Evolutionary conservation across 2,888 invertebrate species (phyloP).

Genomic region (Tricholauxania praeusta): DNA sequence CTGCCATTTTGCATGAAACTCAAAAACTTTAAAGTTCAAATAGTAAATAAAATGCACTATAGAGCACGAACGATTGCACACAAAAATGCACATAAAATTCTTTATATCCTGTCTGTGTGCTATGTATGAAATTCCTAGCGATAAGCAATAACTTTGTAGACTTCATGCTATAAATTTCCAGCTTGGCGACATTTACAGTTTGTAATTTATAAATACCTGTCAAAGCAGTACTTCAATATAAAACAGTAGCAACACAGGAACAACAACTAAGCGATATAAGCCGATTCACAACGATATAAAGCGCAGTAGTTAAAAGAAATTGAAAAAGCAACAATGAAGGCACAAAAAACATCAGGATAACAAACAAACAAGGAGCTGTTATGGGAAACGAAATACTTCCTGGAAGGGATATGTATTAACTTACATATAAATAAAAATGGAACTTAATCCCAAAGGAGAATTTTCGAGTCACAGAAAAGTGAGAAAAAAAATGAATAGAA

Average conservation of each 20-base stretch:
- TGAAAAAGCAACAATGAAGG: neutral
- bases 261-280: neutral
- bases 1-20: constrained; percentile 40
- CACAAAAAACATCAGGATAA: neutral
- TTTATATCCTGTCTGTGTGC: neutral
- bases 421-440: too few relatives aligned
- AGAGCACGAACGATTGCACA: neutral
- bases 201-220: constrained; percentile 37
- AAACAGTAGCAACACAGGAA: neutral
- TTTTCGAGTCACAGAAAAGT: neutral
- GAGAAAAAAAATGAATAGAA: neutral
- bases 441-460: too few relatives aligned
- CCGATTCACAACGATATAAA: neutral
- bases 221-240: constrained; percentile 11
- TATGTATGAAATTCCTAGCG: neutral
- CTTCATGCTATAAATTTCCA: constrained; percentile 31
- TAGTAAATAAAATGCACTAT: constrained; percentile 19
- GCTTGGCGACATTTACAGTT: constrained; percentile 34
- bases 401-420: neutral
- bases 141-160: constrained; percentile 34
- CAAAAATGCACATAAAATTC: constrained; percentile 27
- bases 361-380: neutral
- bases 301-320: neutral
- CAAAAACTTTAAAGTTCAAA: constrained; percentile 37
- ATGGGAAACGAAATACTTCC: neutral